phyloP scores from a whole-genome alignment of 2,888 invertebrate species.

The Diarsia mendica region DNA sequence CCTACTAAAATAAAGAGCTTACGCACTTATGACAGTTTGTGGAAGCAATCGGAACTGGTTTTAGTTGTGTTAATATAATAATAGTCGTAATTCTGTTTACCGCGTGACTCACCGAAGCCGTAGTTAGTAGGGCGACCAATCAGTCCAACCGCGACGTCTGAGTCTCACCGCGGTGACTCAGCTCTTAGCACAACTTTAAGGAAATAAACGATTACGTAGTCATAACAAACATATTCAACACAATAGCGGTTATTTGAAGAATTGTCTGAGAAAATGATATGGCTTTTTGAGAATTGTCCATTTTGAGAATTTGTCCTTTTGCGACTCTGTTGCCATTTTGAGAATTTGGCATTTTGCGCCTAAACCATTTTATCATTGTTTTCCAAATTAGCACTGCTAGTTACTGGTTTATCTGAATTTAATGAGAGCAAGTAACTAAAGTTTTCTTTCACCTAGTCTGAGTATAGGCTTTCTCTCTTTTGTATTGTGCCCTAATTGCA shows the following conservation, averaged over 20 bases:
- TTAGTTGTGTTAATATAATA: slow-evolving; percentile 43
- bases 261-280: background rate
- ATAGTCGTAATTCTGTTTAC: slow-evolving; percentile 52
- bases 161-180: slow-evolving; percentile 35
- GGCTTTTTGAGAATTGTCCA: too few relatives aligned
- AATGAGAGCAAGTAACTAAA: background rate
- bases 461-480: background rate
- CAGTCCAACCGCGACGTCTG: background rate
- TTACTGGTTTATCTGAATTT: background rate
- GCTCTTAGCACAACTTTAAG: background rate
- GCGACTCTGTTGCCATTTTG: too few relatives aligned
- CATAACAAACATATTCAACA: slow-evolving; percentile 15
- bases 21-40: slow-evolving; percentile 20
- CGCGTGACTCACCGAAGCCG: slow-evolving; percentile 67
- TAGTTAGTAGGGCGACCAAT: slow-evolving; percentile 61
- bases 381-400: background rate
- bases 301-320: too few relatives aligned
- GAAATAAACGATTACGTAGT: slow-evolving; percentile 11
- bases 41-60: slow-evolving; percentile 36
- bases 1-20: slow-evolving; percentile 5
- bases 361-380: background rate
- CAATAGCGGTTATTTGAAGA: background rate
- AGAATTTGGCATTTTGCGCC: too few relatives aligned
- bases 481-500: background rate
- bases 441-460: background rate